Evolutionary conservation across 1,140 invertebrate genomes (phyloP).

Genomic region (Caenorhabditis inopinata): DNA sequence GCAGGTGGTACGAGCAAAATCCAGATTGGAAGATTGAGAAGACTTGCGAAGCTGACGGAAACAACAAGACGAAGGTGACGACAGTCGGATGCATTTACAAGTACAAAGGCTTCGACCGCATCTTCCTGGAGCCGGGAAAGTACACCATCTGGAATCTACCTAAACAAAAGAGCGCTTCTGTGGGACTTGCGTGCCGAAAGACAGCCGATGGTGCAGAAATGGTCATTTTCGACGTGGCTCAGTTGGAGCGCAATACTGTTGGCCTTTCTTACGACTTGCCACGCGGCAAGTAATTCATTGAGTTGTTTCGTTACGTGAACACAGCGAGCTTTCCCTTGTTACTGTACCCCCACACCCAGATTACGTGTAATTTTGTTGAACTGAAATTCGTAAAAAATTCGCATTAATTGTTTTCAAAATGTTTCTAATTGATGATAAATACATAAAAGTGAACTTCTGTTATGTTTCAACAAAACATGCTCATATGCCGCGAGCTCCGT

Average conservation of each 20-base stretch:
- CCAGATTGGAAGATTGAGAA: conserved; percentile 49
- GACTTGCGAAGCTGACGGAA: conserved; percentile 46
- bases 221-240: conserved; percentile 40
- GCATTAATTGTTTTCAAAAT: no score
- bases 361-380: no score
- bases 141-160: conserved; percentile 52
- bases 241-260: conserved; percentile 16
- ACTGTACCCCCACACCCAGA: no score
- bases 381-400: no score
- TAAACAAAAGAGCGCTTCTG: conserved; percentile 2
- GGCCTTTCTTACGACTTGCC: conserved; percentile 47
- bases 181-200: conserved; percentile 47
- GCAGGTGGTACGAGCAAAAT: conserved; percentile 48
- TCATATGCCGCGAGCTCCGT: no score
- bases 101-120: conserved; percentile 49
- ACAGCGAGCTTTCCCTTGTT: no score
- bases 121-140: conserved; percentile 46
- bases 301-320: no score
- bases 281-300: conserved; percentile 42
- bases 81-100: conserved; percentile 51
- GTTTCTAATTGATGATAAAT: no score
- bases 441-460: no score
- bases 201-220: conserved; percentile 40
- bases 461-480: no score
- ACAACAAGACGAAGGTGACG: conserved; percentile 35